Conservation (phyloP, 2,797 vertebrate genomes). For the Protosalanx chinensis region DNA sequence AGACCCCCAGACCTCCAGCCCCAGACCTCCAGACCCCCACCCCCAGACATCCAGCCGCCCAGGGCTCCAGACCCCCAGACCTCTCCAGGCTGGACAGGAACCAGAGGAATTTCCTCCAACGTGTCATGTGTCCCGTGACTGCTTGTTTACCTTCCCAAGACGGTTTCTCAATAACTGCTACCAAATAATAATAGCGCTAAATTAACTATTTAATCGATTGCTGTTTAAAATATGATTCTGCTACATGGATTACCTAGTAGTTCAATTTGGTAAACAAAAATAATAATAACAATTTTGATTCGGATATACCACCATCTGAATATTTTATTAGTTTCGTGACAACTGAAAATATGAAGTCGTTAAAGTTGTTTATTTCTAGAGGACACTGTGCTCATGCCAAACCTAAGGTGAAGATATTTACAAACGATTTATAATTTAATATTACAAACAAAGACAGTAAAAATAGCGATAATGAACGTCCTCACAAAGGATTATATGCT, state of each 20-base stretch:
- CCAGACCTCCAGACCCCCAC: too few species aligned
- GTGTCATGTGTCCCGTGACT: constrained; percentile 33
- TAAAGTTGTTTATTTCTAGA: constrained; percentile 43
- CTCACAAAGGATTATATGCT: not conserved
- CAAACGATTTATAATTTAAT: constrained; percentile 44
- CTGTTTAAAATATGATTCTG: too few species aligned
- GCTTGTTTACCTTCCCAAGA: constrained; percentile 1
- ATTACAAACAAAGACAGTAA: constrained; percentile 28
- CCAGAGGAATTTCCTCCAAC: constrained; percentile 16
- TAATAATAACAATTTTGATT: too few species aligned
- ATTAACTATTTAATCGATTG: too few species aligned
- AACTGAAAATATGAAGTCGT: not conserved
- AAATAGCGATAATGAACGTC: constrained; percentile 32
- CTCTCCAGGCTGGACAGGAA: constrained; percentile 25
- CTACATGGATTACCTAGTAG: too few species aligned
- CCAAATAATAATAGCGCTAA: too few species aligned
- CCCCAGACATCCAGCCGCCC: too few species aligned
- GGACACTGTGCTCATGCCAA: constrained; percentile 38
- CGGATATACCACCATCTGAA: too few species aligned
- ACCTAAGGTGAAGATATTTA: constrained; percentile 59
- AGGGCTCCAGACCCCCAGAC: not conserved
- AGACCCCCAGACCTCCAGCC: too few species aligned
- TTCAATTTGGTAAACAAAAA: too few species aligned
- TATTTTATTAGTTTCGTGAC: too few species aligned
- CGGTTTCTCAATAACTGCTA: not conserved